Evolutionary conservation across 2,888 invertebrate species (phyloP).

Genomic region (Agriopis marginaria): DNA sequence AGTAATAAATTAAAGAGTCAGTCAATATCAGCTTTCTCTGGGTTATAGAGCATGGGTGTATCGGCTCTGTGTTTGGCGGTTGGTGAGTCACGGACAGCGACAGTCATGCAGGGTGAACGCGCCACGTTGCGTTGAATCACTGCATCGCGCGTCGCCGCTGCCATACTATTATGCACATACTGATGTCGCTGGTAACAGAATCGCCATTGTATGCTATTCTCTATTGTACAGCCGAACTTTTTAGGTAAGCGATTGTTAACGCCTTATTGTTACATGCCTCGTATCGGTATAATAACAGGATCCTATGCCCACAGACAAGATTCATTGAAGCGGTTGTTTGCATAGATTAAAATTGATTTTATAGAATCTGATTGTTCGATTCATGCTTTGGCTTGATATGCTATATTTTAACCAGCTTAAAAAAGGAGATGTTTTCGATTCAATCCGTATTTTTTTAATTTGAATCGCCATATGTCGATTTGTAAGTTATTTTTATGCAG

Average conservation of each 20-base stretch:
- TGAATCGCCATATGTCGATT: too few species aligned
- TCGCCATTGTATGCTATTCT: slow-evolving; percentile 80
- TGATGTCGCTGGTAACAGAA: slow-evolving; percentile 82
- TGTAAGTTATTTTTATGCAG: neutral
- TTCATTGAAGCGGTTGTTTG: slow-evolving; percentile 40
- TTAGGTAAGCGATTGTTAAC: slow-evolving; percentile 80
- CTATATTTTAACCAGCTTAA: neutral
- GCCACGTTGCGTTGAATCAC: slow-evolving; percentile 56
- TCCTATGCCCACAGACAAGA: slow-evolving; percentile 56
- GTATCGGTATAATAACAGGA: slow-evolving; percentile 71
- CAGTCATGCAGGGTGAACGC: slow-evolving; percentile 65
- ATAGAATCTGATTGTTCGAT: slow-evolving; percentile 33
- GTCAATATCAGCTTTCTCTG: slow-evolving; percentile 63
- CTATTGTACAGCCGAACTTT: slow-evolving; percentile 81
- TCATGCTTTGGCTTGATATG: slow-evolving; percentile 9
- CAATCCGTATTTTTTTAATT: too few species aligned
- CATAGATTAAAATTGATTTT: slow-evolving; percentile 43
- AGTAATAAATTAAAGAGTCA: slow-evolving; percentile 62
- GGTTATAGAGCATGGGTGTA: slow-evolving; percentile 66
- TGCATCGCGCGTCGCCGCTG: slow-evolving; percentile 49
- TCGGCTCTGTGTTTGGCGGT: slow-evolving; percentile 53
- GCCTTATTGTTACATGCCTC: slow-evolving; percentile 73
- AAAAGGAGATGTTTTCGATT: neutral
- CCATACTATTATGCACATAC: slow-evolving; percentile 81
- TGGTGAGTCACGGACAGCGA: slow-evolving; percentile 54